phyloP scores from a whole-genome alignment of 2,797 vertebrate genomes.

The Limnodromus scolopaceus region DNA sequence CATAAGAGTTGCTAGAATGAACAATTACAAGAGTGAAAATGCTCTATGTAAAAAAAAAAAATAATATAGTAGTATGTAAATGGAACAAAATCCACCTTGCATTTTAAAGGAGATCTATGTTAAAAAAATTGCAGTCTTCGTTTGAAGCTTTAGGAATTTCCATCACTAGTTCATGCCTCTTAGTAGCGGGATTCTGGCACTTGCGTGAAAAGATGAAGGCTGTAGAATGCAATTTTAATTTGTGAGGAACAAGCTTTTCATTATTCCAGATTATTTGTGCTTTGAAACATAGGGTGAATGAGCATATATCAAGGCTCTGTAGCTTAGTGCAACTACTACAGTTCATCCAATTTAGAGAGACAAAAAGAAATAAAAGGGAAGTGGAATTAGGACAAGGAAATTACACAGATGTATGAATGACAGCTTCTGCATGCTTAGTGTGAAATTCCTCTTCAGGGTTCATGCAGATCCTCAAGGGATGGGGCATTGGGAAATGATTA shows the following conservation, averaged over 20 bases:
- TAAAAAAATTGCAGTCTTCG: not conserved
- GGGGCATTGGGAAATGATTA: conserved; percentile 59
- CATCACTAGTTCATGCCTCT: not conserved
- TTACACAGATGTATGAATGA: conserved; percentile 36
- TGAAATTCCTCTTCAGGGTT: conserved; percentile 60
- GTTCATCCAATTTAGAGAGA: conserved; percentile 34
- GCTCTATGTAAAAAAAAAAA: not conserved
- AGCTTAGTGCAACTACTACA: conserved; percentile 7
- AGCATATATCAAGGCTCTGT: not conserved
- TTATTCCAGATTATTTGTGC: conserved; percentile 43
- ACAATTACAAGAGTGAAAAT: not conserved
- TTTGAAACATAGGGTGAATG: conserved; percentile 46
- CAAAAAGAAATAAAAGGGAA: conserved; percentile 34
- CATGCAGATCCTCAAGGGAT: conserved; percentile 54
- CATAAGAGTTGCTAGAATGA: not conserved
- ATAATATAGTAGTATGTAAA: not conserved
- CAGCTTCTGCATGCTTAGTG: conserved; percentile 46
- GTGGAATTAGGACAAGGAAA: conserved; percentile 48
- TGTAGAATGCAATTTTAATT: conserved; percentile 23
- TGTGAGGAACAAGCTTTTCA: not conserved
- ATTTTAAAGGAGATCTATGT: not conserved
- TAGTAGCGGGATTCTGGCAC: conserved; percentile 14
- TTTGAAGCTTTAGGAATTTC: conserved; percentile 34
- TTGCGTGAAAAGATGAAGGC: conserved; percentile 39
- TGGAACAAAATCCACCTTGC: not conserved